Conservation (phyloP, 2,113 vertebrate species). For the Antechinus flavipes region DNA sequence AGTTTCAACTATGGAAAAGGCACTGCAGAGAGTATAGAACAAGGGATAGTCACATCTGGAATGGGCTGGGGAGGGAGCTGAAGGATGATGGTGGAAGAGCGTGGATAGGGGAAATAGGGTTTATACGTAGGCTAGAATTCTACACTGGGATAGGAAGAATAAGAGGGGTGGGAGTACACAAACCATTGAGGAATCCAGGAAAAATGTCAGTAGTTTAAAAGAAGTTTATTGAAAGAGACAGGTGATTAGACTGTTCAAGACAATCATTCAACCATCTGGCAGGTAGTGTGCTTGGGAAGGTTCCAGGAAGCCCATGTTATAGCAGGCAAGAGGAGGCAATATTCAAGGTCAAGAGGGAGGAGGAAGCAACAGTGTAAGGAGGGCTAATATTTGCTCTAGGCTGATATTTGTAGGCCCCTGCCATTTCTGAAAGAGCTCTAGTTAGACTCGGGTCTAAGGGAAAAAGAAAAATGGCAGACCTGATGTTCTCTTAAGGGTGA, state of each 20-base stretch:
- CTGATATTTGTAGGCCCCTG: neutral
- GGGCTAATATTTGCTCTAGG: neutral
- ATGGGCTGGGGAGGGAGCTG: neutral
- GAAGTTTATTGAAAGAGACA: neutral
- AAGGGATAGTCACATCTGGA: neutral
- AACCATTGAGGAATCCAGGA: neutral
- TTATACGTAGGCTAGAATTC: neutral
- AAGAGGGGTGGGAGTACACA: neutral
- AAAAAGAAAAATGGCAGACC: neutral
- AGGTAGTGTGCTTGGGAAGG: neutral
- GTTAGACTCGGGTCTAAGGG: neutral
- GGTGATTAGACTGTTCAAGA: neutral
- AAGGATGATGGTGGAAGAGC: neutral
- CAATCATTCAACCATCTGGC: neutral
- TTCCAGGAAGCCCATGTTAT: neutral
- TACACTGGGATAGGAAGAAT: neutral
- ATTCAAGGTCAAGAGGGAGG: neutral
- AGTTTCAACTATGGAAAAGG: neutral
- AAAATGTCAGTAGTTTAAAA: neutral
- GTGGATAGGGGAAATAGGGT: neutral
- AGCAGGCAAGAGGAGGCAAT: neutral
- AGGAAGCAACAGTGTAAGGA: neutral
- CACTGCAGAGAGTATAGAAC: neutral
- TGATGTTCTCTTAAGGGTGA: neutral
- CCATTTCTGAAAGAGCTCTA: neutral